Evolutionary conservation across 2,797 vertebrate genomes (phyloP).

Genomic region (Sparus aurata): DNA sequence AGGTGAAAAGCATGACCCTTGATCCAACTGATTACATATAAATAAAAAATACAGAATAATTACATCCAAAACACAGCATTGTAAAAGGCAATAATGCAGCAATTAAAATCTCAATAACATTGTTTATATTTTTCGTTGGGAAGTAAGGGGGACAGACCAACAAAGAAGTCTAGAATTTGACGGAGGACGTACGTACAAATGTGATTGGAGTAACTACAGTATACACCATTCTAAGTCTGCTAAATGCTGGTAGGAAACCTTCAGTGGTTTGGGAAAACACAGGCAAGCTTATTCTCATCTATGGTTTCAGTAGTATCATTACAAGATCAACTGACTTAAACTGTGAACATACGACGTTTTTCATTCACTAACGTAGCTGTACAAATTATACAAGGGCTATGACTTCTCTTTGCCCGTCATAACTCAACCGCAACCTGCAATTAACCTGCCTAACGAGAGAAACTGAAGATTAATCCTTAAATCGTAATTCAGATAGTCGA

Average conservation of each 20-base stretch:
- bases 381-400: conserved; percentile 85
- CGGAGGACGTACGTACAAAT: conserved; percentile 81
- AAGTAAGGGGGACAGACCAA: conserved; percentile 76
- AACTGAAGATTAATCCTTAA: conserved; percentile 50
- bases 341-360: conserved; percentile 82
- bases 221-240: conserved; percentile 83
- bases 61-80: conserved; percentile 90
- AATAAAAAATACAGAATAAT: conserved; percentile 89
- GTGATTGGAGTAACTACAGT: conserved; percentile 82
- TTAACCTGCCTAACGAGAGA: conserved; percentile 58
- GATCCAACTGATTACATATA: conserved; percentile 84
- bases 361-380: conserved; percentile 86
- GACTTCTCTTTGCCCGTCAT: conserved; percentile 73
- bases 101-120: conserved; percentile 85
- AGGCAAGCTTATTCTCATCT: conserved; percentile 85
- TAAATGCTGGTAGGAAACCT: conserved; percentile 88
- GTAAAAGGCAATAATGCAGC: conserved; percentile 89
- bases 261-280: conserved; percentile 83
- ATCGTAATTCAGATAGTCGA: conserved; percentile 36
- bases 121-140: conserved; percentile 81
- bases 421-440: conserved; percentile 69
- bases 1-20: conserved; percentile 85
- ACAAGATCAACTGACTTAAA: conserved; percentile 82
- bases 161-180: conserved; percentile 78
- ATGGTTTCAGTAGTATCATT: conserved; percentile 83